Evolutionary conservation across 2,113 vertebrate species (phyloP), one percentile per base, ranked within the genome.

Genomic region (Tachysurus vachellii): DNA sequence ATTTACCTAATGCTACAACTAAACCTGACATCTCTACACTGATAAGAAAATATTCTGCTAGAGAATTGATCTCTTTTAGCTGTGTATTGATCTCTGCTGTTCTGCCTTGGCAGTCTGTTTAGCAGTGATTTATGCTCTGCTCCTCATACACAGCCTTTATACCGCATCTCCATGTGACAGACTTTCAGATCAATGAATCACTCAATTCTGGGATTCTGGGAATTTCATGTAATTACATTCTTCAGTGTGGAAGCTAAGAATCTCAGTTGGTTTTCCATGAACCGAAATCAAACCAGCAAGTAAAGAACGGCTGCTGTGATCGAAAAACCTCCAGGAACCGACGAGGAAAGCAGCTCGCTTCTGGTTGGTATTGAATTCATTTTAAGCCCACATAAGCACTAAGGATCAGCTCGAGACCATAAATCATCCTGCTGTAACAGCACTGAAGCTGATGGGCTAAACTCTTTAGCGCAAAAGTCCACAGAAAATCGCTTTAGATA

Each of bases 401-500:
- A 61, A 80, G 28, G 54, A 87, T 50, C n/a, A 77, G 64, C 62
- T 85, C 70, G 42, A 57, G 70, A 56, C 77, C 70, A 87, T 87
- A 82, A 85, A 89, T 82, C 88, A 90, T 66, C 79, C 54, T 23
- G 84, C 79, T 75, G 70, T 21, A 82, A 61, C 61, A 61, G 44
- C 47, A 57, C 75, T 64, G 42, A 53, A 64, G 19, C 7, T 70
- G 59, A 75, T n/a, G n/a, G 76, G 71, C 76, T 50, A 42, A 47
- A 80, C 82, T 83, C 75, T 50, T 47, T 87, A 87, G 89, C 66
- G 91, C 90, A 90, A 91, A 91, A 91, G 50, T 26, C 75, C 42
- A 12, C 26, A 23, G 61, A 5, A 19, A 54, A 86, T 75, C 85
- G 83, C 31, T 86, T 80, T 73, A 91, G 92, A 56, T 16, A 13